Percentiles rank a stretch among this genome's conserved stretches.
These are phyloP conservation scores for Tauraco hartlaubi DNA, from an alignment of 2,797 vertebrate genomes.

Conservation along the genomic window DNA sequence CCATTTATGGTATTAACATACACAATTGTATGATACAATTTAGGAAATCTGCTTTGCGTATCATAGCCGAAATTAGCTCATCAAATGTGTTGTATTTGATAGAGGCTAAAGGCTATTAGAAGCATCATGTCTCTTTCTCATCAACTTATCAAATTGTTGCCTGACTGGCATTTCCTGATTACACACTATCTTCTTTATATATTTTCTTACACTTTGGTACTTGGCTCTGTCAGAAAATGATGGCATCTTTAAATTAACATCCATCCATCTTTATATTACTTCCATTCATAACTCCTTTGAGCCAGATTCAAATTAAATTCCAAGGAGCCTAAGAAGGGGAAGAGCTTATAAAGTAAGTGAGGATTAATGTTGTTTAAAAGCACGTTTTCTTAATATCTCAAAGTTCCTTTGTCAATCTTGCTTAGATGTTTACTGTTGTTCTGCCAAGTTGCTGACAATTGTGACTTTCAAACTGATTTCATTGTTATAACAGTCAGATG, in stretches of 20 bases:
- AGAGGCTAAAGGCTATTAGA: slow-evolving; percentile 14
- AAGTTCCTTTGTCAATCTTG: slow-evolving; percentile 25
- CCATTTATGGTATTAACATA: neutral
- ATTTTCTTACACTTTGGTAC: slow-evolving; percentile 58
- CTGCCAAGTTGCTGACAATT: slow-evolving; percentile 56
- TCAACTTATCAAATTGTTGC: slow-evolving; percentile 47
- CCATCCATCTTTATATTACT: slow-evolving; percentile 64
- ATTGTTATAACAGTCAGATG: slow-evolving; percentile 34
- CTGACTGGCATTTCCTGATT: slow-evolving; percentile 56
- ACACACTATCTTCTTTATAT: neutral
- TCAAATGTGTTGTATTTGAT: neutral
- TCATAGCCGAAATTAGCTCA: neutral
- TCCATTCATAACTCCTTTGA: slow-evolving; percentile 63
- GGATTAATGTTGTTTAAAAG: slow-evolving; percentile 41
- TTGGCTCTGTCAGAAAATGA: neutral
- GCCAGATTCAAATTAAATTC: slow-evolving; percentile 58
- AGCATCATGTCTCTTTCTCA: slow-evolving; percentile 8
- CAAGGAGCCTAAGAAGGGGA: slow-evolving; percentile 39
- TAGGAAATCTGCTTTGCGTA: slow-evolving; percentile 4
- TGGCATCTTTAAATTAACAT: slow-evolving; percentile 53
- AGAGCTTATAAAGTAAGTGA: slow-evolving; percentile 37
- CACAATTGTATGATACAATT: neutral
- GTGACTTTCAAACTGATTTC: slow-evolving; percentile 53
- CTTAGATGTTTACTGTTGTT: slow-evolving; percentile 57
- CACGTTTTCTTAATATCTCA: slow-evolving; percentile 36